Evolutionary conservation across 2,797 vertebrate genomes (phyloP).

Genomic region (Acipenser oxyrinchus): DNA sequence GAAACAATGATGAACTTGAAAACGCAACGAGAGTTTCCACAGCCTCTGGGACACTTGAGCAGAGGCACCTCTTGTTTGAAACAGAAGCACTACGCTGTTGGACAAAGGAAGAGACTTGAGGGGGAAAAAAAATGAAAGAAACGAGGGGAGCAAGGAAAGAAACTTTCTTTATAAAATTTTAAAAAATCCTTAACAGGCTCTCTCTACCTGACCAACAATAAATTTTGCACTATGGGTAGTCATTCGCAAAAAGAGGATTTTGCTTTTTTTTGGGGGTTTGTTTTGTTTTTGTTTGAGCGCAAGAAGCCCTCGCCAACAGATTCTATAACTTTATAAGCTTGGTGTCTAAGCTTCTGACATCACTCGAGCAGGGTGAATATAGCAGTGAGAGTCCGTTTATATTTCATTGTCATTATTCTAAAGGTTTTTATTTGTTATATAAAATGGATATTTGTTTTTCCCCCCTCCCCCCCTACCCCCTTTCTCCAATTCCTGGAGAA

Average conservation of each 20-base stretch:
- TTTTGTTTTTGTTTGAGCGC: constrained; percentile 52
- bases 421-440: constrained; percentile 26
- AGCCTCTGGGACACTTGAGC: too few species aligned
- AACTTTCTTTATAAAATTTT: constrained; percentile 16
- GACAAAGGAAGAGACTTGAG: constrained; percentile 60
- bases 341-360: constrained; percentile 58
- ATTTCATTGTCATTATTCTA: constrained; percentile 55
- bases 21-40: too few species aligned
- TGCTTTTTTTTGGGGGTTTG: constrained; percentile 58
- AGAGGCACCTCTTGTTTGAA: too few species aligned
- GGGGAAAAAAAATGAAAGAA: not conserved
- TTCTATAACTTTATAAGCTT: constrained; percentile 41
- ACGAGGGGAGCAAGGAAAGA: not conserved
- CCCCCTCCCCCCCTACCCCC: constrained; percentile 16
- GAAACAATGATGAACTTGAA: too few species aligned
- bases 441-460: constrained; percentile 63
- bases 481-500: not conserved
- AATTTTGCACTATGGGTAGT: constrained; percentile 82
- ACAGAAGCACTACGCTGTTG: constrained; percentile 80
- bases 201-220: constrained; percentile 77
- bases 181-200: constrained; percentile 63
- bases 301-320: constrained; percentile 67
- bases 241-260: constrained; percentile 53
- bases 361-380: constrained; percentile 38
- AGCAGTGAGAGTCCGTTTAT: constrained; percentile 23